A percentile compares a stretch with the other conserved stretches of the same genome.
These are phyloP conservation scores for Nomada fabriciana DNA, from an alignment of 2,888 invertebrate species.

Conservation along the genomic window DNA sequence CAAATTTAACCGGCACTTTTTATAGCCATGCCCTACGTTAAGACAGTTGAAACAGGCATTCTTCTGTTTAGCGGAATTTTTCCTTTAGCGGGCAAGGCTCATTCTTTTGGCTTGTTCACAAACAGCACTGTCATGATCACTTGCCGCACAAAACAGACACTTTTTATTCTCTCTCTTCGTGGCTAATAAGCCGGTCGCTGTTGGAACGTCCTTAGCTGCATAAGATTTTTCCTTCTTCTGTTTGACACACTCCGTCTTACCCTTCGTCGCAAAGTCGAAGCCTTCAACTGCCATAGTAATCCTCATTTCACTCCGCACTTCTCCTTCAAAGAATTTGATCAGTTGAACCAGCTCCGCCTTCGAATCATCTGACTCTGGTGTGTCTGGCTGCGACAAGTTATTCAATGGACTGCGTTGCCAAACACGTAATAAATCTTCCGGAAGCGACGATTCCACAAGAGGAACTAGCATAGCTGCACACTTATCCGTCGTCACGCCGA, in stretches of 20 bases:
- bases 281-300: constrained; percentile 52
- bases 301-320: constrained; percentile 60
- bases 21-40: constrained; percentile 57
- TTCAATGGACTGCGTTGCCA: constrained; percentile 21
- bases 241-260: not conserved
- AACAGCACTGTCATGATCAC: constrained; percentile 51
- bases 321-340: constrained; percentile 56
- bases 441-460: constrained; percentile 30
- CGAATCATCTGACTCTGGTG: not conserved
- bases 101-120: constrained; percentile 59
- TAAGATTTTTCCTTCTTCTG: not conserved
- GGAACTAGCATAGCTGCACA: constrained; percentile 35
- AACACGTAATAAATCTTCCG: constrained; percentile 21
- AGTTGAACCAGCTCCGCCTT: constrained; percentile 39
- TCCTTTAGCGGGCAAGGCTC: constrained; percentile 47
- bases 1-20: constrained; percentile 55
- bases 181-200: constrained; percentile 37
- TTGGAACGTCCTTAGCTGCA: constrained; percentile 10
- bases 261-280: constrained; percentile 28
- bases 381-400: not conserved
- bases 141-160: constrained; percentile 64
- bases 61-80: constrained; percentile 51
- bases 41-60: constrained; percentile 69
- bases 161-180: not conserved
- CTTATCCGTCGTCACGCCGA: constrained; percentile 28